phyloP scores from a whole-genome alignment of 2,888 invertebrate genomes.

The Achlya flavicornis region DNA sequence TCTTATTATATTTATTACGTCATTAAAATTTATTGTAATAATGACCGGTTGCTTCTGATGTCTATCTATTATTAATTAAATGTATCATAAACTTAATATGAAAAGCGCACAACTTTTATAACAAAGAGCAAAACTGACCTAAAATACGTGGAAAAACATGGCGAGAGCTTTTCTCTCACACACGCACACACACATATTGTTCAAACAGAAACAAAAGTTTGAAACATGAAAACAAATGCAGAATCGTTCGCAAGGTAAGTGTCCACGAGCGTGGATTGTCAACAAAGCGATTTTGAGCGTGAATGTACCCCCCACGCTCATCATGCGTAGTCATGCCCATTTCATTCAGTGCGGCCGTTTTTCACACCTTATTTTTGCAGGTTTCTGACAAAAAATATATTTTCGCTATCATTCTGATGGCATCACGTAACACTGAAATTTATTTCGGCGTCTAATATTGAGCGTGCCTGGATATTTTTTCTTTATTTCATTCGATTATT shows the following conservation, averaged over 20 bases:
- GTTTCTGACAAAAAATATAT: slow-evolving; percentile 32
- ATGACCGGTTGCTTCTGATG: no score
- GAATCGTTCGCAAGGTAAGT: slow-evolving; percentile 21
- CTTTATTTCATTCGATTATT: not conserved
- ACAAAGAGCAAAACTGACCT: no score
- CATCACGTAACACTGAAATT: slow-evolving; percentile 31
- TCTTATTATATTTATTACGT: no score
- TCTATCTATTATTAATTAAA: no score
- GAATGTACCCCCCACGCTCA: slow-evolving; percentile 36
- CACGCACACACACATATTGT: not conserved
- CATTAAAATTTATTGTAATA: no score
- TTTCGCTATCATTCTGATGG: slow-evolving; percentile 36
- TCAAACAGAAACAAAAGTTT: slow-evolving; percentile 7
- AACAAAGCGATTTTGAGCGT: slow-evolving; percentile 46
- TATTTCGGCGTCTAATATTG: slow-evolving; percentile 13
- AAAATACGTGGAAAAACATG: not conserved
- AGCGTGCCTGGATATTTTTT: not conserved
- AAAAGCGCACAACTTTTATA: no score
- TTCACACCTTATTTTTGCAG: slow-evolving; percentile 43
- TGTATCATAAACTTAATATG: no score
- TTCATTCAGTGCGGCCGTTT: slow-evolving; percentile 47
- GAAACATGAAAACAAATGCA: slow-evolving; percentile 15
- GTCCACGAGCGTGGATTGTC: slow-evolving; percentile 40
- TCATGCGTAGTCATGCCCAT: slow-evolving; percentile 52
- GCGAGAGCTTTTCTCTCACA: not conserved